A percentile compares a stretch with the other conserved stretches of the same genome.
Conservation (phyloP, 2,888 invertebrate genomes). For the Hirtodrosophila histrioides region DNA sequence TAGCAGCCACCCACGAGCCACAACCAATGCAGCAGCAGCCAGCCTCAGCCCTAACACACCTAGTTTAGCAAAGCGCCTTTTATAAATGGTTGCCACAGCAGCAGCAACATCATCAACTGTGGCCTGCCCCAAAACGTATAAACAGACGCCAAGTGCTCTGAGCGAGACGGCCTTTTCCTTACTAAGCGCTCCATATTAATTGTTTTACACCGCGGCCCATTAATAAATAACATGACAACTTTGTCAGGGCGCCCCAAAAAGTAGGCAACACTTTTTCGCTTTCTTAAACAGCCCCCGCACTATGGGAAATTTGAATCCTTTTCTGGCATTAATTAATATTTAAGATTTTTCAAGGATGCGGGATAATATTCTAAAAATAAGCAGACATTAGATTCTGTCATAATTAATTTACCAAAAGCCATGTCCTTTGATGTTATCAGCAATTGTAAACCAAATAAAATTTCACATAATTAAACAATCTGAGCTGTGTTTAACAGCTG, state of each 20-base stretch:
- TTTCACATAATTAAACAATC: no score
- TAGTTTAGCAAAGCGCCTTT: constrained; percentile 47
- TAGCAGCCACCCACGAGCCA: constrained; percentile 22
- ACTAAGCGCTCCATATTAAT: constrained; percentile 56
- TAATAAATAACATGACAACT: constrained; percentile 51
- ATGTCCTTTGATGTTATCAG: no score
- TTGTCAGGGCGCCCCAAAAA: constrained; percentile 26
- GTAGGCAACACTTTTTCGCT: constrained; percentile 23
- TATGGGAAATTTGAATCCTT: no score
- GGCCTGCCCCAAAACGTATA: constrained; percentile 25
- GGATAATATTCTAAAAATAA: no score
- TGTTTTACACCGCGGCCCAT: constrained; percentile 45
- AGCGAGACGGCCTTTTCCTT: constrained; percentile 10
- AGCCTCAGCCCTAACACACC: constrained; percentile 43
- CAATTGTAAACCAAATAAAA: no score
- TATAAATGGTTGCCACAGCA: constrained; percentile 69
- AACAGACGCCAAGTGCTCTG: constrained; percentile 20
- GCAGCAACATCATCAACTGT: constrained; percentile 53
- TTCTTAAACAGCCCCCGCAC: no score
- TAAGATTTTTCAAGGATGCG: no score
- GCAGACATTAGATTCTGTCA: no score
- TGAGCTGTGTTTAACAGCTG: no score
- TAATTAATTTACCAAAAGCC: no score
- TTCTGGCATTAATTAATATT: no score
- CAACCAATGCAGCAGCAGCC: constrained; percentile 25